Evolutionary conservation across 2,113 vertebrate species (phyloP), one percentile per base, ranked within the genome.

Genomic region (Gymnobelideus leadbeateri): DNA sequence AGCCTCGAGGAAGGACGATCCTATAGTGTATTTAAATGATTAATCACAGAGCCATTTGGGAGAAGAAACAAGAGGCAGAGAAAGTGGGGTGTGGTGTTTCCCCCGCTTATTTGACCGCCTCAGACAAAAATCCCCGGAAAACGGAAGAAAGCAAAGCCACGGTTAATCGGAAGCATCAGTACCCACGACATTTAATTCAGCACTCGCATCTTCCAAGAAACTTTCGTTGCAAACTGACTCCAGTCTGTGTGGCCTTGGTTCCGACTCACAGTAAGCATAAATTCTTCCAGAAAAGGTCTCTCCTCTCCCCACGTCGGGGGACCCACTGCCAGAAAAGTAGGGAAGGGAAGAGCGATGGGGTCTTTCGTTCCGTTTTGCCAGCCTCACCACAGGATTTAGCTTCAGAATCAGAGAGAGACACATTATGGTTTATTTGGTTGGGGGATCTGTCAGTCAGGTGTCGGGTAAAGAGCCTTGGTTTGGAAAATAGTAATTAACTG

Each of bases 41-140:
- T 84, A 84, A 84, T 84, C 68, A 43, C n/a, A 21, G 19, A 43
- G 68, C n/a, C 68, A 84, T 84, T 84, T 84, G 68, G 19, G n/a
- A 84, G n/a, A 84, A 84, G 68, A 84, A 84, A 84, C 37, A 84
- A 43, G 68, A 84, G n/a, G 68, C 68, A 84, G 68, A 84, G 68
- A 84, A 84, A 84, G 68, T 84, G n/a, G 19, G 68, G n/a, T 84
- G 37, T 84, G 68, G 68, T 21, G 68, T 84, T 43, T 43, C 6
- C 2, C 16, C 37, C 68, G 19, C n/a, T 23, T n/a, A n/a, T 12
- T 68, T 43, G 68, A 84, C 68, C 16, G 16, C 68, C n/a, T 84
- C 68, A 84, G 19, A 21, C 68, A 84, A 43, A 84, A 84, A 43
- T 84, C 68, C 68, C 68, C 3, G 68, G 68, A 43, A 84, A 84